These are phyloP conservation scores for Drosophila bocqueti DNA, from an alignment of 1,140 invertebrate species.

Conservation along the genomic window DNA sequence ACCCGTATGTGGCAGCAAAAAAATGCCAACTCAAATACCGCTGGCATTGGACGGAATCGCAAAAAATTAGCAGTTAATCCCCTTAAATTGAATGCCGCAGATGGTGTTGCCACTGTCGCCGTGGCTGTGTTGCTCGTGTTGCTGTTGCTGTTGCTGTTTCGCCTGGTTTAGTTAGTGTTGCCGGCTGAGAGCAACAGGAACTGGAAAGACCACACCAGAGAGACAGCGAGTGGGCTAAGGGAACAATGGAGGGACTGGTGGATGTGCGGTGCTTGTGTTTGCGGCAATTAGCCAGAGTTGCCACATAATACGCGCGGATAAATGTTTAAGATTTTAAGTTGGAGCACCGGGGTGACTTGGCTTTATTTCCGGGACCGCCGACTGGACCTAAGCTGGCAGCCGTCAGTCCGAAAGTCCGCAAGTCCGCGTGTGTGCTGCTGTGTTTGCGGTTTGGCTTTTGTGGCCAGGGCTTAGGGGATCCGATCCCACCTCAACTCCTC, in stretches of 20 bases:
- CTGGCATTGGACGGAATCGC: conserved; percentile 78
- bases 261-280: conserved; percentile 33
- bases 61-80: conserved; percentile 85
- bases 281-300: conserved; percentile 83
- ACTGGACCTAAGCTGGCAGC: conserved; percentile 67
- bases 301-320: conserved; percentile 84
- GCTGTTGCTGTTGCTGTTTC: conserved; percentile 12
- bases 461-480: conserved; percentile 60
- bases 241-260: background rate
- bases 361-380: conserved; percentile 31
- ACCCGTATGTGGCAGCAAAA: conserved; percentile 2
- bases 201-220: background rate
- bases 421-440: conserved; percentile 20
- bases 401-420: conserved; percentile 5
- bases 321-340: conserved; percentile 84
- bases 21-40: conserved; percentile 52
- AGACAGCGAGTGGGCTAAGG: background rate
- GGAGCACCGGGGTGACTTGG: conserved; percentile 38
- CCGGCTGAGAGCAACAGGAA: conserved; percentile 38
- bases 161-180: conserved; percentile 18
- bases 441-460: conserved; percentile 71
- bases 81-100: conserved; percentile 84
- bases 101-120: conserved; percentile 64
- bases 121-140: conserved; percentile 14
- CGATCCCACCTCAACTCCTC: background rate